Evolutionary conservation across 2,797 vertebrate genomes (phyloP).

Genomic region (Dryobates pubescens): DNA sequence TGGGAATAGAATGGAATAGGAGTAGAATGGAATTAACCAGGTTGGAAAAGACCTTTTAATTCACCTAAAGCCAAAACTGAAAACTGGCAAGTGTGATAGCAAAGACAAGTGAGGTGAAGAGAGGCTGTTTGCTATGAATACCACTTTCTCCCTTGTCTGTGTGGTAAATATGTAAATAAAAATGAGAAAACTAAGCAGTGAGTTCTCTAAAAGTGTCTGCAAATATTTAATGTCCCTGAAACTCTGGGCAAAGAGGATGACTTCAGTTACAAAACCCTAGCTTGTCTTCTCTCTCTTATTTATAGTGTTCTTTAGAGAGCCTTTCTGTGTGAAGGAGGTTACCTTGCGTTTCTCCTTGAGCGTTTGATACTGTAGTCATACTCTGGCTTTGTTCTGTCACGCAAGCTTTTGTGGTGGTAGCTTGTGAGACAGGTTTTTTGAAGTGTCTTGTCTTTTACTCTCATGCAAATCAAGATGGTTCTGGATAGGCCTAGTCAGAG

Average conservation of each 20-base stretch:
- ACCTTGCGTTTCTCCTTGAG: background rate
- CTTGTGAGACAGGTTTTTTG: background rate
- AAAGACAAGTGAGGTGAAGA: background rate
- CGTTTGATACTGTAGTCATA: background rate
- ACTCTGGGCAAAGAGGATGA: background rate
- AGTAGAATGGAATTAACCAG: too few relatives aligned
- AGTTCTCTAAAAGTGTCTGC: constrained; percentile 12
- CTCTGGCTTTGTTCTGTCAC: background rate
- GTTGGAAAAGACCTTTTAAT: background rate
- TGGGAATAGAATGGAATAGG: too few relatives aligned
- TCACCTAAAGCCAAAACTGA: background rate
- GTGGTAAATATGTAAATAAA: constrained; percentile 34
- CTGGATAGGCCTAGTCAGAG: background rate
- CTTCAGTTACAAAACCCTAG: background rate
- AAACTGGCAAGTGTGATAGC: background rate
- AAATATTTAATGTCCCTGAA: constrained; percentile 2
- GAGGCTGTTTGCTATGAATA: background rate
- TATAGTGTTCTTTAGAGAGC: background rate
- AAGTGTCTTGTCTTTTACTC: background rate
- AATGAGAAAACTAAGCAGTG: background rate
- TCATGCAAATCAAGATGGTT: background rate
- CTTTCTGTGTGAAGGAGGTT: background rate
- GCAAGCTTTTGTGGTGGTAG: background rate
- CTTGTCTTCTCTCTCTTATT: background rate
- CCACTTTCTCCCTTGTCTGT: background rate